phyloP scores from a whole-genome alignment of 2,888 invertebrate genomes.

The Drosophila conformis region DNA sequence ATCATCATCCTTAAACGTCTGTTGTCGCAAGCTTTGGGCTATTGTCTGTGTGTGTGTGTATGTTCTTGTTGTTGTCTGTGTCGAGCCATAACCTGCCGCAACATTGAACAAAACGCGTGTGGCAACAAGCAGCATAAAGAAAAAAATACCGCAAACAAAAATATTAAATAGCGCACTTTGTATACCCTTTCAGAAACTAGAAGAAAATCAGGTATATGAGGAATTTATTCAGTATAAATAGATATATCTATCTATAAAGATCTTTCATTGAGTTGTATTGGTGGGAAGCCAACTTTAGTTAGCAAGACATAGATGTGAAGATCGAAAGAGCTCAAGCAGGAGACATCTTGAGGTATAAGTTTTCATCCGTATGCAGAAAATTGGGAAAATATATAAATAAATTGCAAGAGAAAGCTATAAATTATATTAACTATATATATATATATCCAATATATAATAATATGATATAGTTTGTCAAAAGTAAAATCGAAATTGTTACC shows the following conservation, averaged over 20 bases:
- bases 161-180: background rate
- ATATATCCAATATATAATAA: too few relatives aligned
- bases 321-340: background rate
- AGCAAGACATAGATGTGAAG: fast-evolving
- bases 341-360: background rate
- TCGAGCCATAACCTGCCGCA: constrained; percentile 75
- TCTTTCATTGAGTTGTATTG: background rate
- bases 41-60: constrained; percentile 42
- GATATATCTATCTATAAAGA: background rate
- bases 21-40: constrained; percentile 65
- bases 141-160: background rate
- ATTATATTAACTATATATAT: background rate
- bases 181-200: constrained; percentile 27
- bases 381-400: background rate
- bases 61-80: constrained; percentile 38
- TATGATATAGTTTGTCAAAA: too few relatives aligned
- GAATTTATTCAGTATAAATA: background rate
- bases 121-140: constrained; percentile 16
- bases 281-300: background rate
- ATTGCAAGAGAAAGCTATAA: background rate
- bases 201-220: background rate
- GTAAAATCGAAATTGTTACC: too few relatives aligned
- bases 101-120: constrained; percentile 56
- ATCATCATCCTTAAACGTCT: constrained; percentile 48
- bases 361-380: fast-evolving